phyloP scores from a whole-genome alignment of 2,888 invertebrate species.

The Geotrupes spiniger region DNA sequence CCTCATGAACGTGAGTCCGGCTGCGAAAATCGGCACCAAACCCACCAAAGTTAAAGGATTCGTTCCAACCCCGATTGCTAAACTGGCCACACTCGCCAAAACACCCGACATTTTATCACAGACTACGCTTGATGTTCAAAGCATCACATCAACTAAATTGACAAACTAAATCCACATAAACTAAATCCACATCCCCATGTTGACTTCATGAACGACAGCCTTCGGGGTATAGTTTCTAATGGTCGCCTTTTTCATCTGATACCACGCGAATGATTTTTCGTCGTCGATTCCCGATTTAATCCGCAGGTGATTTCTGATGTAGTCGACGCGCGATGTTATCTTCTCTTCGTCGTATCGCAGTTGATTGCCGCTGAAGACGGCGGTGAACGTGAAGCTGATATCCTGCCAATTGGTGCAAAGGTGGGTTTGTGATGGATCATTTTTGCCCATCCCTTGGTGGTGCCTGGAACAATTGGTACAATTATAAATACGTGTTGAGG shows the following conservation, averaged over 20 bases:
- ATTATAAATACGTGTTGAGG: too few relatives aligned
- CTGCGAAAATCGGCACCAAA: constrained; percentile 76
- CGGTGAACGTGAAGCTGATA: constrained; percentile 4
- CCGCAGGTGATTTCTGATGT: constrained; percentile 55
- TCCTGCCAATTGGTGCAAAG: constrained; percentile 15
- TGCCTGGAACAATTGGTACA: constrained; percentile 13
- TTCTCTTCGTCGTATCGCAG: constrained; percentile 4
- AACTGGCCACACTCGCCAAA: constrained; percentile 49
- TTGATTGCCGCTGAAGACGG: constrained; percentile 4
- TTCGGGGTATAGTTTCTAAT: constrained; percentile 73
- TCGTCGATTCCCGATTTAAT: constrained; percentile 57
- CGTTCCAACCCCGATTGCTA: constrained; percentile 26
- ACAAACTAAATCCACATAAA: background rate
- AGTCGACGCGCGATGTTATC: constrained; percentile 39
- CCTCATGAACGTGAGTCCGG: constrained; percentile 76
- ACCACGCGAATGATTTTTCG: constrained; percentile 32
- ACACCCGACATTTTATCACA: constrained; percentile 50
- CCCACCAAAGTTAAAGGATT: constrained; percentile 63
- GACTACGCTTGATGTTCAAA: constrained; percentile 15
- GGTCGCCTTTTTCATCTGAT: constrained; percentile 55
- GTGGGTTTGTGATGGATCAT: constrained; percentile 10
- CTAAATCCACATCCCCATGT: constrained; percentile 66
- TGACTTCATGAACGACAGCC: constrained; percentile 60
- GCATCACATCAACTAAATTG: constrained; percentile 1
- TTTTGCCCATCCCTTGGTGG: constrained; percentile 17